Conservation (phyloP, 2,888 invertebrate species). For the Petrolisthes cinctipes region DNA sequence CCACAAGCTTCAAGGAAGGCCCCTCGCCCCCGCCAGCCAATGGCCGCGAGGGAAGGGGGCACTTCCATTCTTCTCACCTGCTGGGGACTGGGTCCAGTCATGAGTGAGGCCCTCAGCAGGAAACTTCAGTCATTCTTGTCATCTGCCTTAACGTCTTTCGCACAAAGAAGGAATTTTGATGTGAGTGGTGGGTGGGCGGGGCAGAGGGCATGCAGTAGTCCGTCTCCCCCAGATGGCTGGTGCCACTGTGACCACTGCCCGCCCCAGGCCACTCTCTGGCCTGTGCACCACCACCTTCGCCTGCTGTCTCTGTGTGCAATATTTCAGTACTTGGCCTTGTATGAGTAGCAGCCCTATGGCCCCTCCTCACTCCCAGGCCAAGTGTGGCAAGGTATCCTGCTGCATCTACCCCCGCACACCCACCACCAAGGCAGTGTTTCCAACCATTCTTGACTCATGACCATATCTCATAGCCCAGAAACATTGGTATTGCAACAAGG, state of each 20-base stretch:
- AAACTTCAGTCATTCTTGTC: constrained; percentile 55
- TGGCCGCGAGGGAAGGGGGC: constrained; percentile 19
- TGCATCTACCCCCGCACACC: constrained; percentile 50
- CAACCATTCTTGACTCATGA: constrained; percentile 62
- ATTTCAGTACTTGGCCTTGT: constrained; percentile 37
- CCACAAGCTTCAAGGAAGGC: constrained; percentile 29
- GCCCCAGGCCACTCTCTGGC: constrained; percentile 38
- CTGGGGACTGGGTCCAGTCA: constrained; percentile 62
- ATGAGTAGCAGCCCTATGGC: constrained; percentile 27
- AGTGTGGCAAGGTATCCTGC: constrained; percentile 37
- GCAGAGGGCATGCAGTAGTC: constrained; percentile 45
- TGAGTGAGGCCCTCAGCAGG: constrained; percentile 59
- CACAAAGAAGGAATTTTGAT: constrained; percentile 62
- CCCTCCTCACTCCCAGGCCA: constrained; percentile 38
- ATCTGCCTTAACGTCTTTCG: constrained; percentile 64
- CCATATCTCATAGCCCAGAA: constrained; percentile 60
- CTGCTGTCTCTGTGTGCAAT: constrained; percentile 60
- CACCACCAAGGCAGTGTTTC: constrained; percentile 62
- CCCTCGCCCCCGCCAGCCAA: constrained; percentile 24
- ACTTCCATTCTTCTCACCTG: not conserved
- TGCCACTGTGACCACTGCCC: constrained; percentile 50
- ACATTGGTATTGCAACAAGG: constrained; percentile 61
- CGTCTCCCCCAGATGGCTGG: constrained; percentile 54
- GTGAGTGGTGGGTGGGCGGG: constrained; percentile 44
- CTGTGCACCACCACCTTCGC: constrained; percentile 45